Evolutionary conservation across 2,888 invertebrate genomes (phyloP).

Genomic region (Mesoligia furuncula): DNA sequence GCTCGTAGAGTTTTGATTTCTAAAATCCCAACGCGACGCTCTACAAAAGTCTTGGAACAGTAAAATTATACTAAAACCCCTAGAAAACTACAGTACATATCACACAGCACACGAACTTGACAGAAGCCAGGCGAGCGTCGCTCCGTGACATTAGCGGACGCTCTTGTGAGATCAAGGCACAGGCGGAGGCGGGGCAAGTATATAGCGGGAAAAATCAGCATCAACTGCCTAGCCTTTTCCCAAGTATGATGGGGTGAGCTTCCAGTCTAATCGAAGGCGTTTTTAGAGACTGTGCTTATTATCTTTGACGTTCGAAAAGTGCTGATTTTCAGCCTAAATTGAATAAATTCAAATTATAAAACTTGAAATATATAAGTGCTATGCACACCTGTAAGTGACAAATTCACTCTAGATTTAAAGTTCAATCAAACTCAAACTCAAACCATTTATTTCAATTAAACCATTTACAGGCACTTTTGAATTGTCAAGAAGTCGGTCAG

Average conservation of each 20-base stretch:
- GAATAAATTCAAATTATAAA: too few relatives aligned
- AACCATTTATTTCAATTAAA: too few relatives aligned
- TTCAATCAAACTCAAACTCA: too few relatives aligned
- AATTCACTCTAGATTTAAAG: too few relatives aligned
- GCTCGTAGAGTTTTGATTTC: background rate
- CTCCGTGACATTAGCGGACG: conserved; percentile 64
- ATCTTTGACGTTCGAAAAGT: too few relatives aligned
- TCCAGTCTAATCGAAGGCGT: background rate
- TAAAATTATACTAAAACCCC: conserved; percentile 20
- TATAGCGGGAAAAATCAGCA: background rate
- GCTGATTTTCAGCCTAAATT: too few relatives aligned
- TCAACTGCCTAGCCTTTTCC: background rate
- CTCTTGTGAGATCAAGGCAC: conserved; percentile 35
- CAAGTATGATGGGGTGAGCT: background rate
- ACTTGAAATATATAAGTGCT: too few relatives aligned
- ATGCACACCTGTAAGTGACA: too few relatives aligned
- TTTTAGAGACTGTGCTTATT: too few relatives aligned
- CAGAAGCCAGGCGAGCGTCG: conserved; percentile 49
- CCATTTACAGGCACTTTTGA: too few relatives aligned
- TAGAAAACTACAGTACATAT: conserved; percentile 22
- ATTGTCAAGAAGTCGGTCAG: too few relatives aligned
- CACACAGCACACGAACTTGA: conserved; percentile 41
- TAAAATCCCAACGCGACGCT: background rate
- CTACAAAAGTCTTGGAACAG: background rate
- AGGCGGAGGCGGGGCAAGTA: background rate